Conservation (phyloP, 2,797 vertebrate species). For the Ibycter americanus region DNA sequence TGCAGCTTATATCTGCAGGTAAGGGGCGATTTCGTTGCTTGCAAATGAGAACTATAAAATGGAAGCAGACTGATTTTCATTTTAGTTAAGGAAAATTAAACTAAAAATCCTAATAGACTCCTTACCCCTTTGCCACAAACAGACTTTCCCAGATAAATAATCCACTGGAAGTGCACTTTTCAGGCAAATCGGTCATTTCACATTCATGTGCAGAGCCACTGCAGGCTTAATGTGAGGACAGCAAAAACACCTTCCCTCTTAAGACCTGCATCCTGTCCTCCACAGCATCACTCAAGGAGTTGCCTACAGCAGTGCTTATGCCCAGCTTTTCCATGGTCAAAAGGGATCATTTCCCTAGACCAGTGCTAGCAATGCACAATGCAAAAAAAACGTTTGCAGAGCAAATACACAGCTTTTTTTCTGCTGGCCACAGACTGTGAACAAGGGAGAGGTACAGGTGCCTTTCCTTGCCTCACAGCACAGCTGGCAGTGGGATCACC, state of each 20-base stretch:
- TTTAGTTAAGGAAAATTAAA: not conserved
- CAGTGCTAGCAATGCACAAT: too few relatives aligned
- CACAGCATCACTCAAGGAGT: not conserved
- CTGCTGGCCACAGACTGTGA: not conserved
- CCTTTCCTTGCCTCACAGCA: not conserved
- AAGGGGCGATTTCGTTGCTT: not conserved
- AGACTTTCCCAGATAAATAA: not conserved
- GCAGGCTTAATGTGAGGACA: not conserved
- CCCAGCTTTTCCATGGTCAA: not conserved
- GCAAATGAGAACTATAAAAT: not conserved
- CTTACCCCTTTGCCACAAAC: not conserved
- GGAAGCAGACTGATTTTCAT: not conserved
- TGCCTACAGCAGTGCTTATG: rapidly evolving
- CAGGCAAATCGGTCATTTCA: not conserved
- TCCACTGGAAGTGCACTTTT: not conserved
- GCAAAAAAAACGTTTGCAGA: not conserved
- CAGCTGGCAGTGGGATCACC: not conserved
- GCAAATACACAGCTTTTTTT: not conserved
- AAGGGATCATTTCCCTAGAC: not conserved
- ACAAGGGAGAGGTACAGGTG: not conserved
- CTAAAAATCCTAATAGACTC: not conserved
- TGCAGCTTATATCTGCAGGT: not conserved
- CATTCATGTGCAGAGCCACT: not conserved
- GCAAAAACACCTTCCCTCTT: not conserved
- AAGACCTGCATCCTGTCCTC: not conserved